phyloP scores from a whole-genome alignment of 2,113 vertebrate genomes.

The Misgurnus anguillicaudatus region DNA sequence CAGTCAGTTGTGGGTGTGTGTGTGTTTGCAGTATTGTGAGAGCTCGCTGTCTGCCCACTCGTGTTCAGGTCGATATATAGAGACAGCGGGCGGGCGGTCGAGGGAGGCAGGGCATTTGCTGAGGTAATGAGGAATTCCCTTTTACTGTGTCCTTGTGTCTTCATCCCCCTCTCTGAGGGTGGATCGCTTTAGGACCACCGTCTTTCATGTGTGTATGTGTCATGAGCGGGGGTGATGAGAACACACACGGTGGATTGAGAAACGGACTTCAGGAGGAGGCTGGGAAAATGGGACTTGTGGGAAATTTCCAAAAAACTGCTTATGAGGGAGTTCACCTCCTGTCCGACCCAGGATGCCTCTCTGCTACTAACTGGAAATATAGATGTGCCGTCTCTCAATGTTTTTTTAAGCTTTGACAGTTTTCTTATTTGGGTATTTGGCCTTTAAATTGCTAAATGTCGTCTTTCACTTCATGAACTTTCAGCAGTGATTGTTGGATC shows the following conservation, averaged over 20 bases:
- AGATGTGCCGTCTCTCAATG: not conserved
- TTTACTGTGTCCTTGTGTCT: constrained; percentile 59
- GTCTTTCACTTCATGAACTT: too few relatives aligned
- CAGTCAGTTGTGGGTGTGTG: constrained; percentile 10
- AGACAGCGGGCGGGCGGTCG: constrained; percentile 33
- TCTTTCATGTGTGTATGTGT: constrained; percentile 31
- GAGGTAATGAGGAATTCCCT: constrained; percentile 81
- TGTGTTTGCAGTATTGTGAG: constrained; percentile 34
- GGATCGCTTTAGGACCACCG: not conserved
- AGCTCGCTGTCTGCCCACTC: constrained; percentile 22
- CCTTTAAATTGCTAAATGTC: not conserved
- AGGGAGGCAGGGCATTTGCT: constrained; percentile 62
- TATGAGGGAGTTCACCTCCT: not conserved
- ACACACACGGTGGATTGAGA: constrained; percentile 9
- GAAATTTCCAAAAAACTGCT: constrained; percentile 16
- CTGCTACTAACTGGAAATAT: too few relatives aligned
- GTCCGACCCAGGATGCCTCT: not conserved
- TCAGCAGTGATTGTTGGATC: too few relatives aligned
- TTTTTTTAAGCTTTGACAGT: not conserved
- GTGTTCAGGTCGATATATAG: constrained; percentile 17
- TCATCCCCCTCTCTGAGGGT: constrained; percentile 9
- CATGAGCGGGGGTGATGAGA: constrained; percentile 29
- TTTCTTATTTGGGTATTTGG: too few relatives aligned
- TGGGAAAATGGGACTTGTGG: constrained; percentile 45
- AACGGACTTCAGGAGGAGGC: constrained; percentile 21